Percentiles rank a stretch among this genome's conserved stretches.
Conservation (phyloP, 2,113 vertebrate genomes). For the Brachyistius frenatus region DNA sequence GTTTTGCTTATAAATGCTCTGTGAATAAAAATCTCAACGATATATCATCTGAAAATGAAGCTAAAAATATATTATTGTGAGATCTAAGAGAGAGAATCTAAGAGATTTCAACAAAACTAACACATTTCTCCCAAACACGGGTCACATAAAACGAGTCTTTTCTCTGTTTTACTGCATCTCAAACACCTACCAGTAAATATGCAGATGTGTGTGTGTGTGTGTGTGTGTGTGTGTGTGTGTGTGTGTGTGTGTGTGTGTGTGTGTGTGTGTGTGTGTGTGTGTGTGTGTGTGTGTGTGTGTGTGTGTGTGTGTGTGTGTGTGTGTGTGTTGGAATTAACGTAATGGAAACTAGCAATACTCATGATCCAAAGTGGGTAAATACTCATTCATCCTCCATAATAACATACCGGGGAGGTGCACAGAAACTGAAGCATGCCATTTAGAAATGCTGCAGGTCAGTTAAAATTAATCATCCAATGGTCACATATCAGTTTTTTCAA, state of each 20-base stretch:
- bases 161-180: constrained; percentile 24
- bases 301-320: neutral
- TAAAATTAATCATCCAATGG: constrained; percentile 50
- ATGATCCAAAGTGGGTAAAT: constrained; percentile 24
- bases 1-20: constrained; percentile 68
- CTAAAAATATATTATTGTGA: constrained; percentile 44
- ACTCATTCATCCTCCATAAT: constrained; percentile 5
- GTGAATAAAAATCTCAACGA: constrained; percentile 41
- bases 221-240: no score
- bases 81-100: constrained; percentile 8
- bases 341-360: neutral
- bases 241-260: no score
- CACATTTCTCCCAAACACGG: neutral
- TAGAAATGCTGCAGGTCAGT: constrained; percentile 15
- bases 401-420: constrained; percentile 14
- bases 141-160: neutral
- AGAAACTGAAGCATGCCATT: constrained; percentile 25
- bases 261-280: no score
- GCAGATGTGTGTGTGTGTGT: neutral
- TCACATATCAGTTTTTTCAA: constrained; percentile 55
- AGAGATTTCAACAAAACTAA: constrained; percentile 5
- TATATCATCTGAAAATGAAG: constrained; percentile 59
- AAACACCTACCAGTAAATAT: constrained; percentile 3
- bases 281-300: neutral
- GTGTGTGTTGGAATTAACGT: neutral